Conservation (phyloP, 2,888 invertebrate genomes). For the Pterobdella sp. region DNA sequence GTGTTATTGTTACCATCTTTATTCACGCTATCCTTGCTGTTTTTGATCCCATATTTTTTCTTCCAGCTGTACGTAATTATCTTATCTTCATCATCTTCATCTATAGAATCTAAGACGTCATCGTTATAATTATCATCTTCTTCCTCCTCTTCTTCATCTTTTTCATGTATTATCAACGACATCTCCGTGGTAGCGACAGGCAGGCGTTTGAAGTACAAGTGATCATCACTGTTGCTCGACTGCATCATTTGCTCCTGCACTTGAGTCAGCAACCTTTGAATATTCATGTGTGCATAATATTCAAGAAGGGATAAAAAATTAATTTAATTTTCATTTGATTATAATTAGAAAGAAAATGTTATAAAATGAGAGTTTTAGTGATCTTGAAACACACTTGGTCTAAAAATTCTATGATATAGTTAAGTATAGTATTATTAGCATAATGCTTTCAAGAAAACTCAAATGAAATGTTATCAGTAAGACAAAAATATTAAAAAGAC, state of each 20-base stretch:
- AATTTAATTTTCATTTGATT: not conserved
- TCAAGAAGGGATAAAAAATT: not conserved
- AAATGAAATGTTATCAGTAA: not conserved
- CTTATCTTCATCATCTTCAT: conserved; percentile 12
- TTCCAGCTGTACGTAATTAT: not conserved
- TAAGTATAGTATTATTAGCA: not conserved
- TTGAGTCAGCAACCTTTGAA: conserved; percentile 9
- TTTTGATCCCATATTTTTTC: not conserved
- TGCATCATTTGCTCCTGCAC: conserved; percentile 20
- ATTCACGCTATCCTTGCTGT: not conserved
- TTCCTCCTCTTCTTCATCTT: conserved; percentile 12
- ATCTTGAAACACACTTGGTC: no score
- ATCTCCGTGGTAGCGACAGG: conserved; percentile 21
- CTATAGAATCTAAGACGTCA: not conserved
- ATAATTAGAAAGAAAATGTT: no score
- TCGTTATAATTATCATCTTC: not conserved
- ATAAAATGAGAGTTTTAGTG: no score
- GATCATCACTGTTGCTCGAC: conserved; percentile 18
- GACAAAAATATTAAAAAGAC: no score
- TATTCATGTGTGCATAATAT: not conserved
- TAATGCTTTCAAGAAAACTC: not conserved
- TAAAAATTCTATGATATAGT: not conserved
- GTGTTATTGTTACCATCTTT: conserved; percentile 1
- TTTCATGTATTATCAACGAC: conserved; percentile 19
- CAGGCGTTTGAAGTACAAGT: conserved; percentile 14